These are phyloP conservation scores for Drosophila kanekoi DNA, from an alignment of 2,888 invertebrate species.

Conservation along the genomic window DNA sequence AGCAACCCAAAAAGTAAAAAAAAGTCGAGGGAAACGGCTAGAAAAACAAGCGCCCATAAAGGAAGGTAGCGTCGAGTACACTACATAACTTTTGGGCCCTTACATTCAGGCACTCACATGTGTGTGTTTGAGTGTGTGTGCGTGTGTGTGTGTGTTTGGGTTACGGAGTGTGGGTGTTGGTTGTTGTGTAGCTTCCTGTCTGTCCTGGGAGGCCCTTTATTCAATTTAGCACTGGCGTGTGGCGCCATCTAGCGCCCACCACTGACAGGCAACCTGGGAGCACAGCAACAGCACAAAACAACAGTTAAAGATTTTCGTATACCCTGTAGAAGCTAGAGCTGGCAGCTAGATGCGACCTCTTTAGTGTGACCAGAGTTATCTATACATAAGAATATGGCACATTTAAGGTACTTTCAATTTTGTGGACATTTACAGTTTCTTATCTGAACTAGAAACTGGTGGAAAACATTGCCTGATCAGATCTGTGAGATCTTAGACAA, in stretches of 20 bases:
- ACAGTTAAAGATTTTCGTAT: constrained; percentile 18
- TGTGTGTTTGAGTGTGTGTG: constrained; percentile 22
- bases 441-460: too few relatives aligned
- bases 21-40: constrained; percentile 43
- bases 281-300: constrained; percentile 24
- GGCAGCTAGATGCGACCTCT: too few relatives aligned
- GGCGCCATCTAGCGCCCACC: constrained; percentile 77
- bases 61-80: constrained; percentile 73
- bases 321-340: constrained; percentile 14
- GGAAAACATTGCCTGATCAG: too few relatives aligned
- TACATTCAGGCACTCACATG: constrained; percentile 27
- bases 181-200: constrained; percentile 71
- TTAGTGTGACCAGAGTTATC: too few relatives aligned
- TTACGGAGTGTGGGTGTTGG: constrained; percentile 25
- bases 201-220: constrained; percentile 67
- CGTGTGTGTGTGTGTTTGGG: constrained; percentile 18
- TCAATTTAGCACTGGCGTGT: constrained; percentile 73
- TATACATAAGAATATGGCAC: too few relatives aligned
- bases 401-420: too few relatives aligned
- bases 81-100: constrained; percentile 69
- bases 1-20: constrained; percentile 64
- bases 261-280: constrained; percentile 35
- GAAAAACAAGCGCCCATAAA: constrained; percentile 61
- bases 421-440: too few relatives aligned
- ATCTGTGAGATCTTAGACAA: too few relatives aligned